Conservation (phyloP, 2,797 vertebrate genomes). For the Phoeniculus purpureus region DNA sequence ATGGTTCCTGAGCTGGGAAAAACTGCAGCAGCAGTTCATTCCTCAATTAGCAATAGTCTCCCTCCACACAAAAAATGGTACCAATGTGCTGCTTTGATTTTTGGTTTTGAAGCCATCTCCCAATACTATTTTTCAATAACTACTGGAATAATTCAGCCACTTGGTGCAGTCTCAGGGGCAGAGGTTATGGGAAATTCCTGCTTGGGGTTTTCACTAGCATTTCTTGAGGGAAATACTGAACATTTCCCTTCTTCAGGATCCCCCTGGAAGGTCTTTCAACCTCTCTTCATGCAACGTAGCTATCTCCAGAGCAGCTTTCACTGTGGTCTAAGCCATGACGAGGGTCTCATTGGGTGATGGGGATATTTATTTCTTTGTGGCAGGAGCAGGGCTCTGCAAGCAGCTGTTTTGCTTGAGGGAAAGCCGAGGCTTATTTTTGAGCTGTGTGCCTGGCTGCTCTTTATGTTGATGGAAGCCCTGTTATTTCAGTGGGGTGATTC, state of each 20-base stretch:
- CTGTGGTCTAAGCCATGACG: not conserved
- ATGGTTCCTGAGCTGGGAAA: not conserved
- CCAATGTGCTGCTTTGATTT: not conserved
- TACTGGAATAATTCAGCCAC: constrained; percentile 1
- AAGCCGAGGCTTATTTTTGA: constrained; percentile 34
- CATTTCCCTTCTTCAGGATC: constrained; percentile 10
- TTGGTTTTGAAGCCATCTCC: not conserved
- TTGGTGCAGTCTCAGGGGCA: not conserved
- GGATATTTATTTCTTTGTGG: constrained; percentile 40
- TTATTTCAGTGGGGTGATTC: constrained; percentile 53
- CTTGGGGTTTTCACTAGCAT: constrained; percentile 5
- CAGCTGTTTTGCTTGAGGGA: constrained; percentile 60
- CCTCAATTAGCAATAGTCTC: not conserved
- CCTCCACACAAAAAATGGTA: not conserved
- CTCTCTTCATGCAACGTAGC: constrained; percentile 22
- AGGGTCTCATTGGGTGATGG: not conserved
- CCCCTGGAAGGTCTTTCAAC: constrained; percentile 1
- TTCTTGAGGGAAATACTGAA: constrained; percentile 8
- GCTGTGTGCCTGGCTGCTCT: constrained; percentile 4
- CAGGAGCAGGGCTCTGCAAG: constrained; percentile 23
- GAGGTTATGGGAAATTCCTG: constrained; percentile 44
- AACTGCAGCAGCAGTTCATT: not conserved
- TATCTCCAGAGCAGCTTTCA: not conserved
- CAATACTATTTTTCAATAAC: not conserved
- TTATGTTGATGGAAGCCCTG: constrained; percentile 47